Evolutionary conservation across 2,797 vertebrate species (phyloP).

Genomic region (Heterohyrax brucei): DNA sequence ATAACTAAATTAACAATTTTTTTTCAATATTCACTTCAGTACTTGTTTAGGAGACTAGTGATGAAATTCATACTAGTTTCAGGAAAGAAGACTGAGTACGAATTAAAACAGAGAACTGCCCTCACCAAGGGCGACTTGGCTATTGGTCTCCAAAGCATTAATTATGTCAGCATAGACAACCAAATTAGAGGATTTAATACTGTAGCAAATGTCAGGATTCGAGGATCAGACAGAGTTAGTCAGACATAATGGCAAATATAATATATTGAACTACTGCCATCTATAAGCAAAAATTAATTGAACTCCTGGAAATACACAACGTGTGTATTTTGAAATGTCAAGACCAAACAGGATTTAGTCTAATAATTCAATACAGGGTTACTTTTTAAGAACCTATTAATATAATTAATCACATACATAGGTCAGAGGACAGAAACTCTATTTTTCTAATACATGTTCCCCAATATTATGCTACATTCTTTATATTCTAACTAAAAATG

Average conservation of each 20-base stretch:
- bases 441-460: neutral
- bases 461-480: slow-evolving; percentile 37
- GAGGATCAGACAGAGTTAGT: neutral
- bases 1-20: neutral
- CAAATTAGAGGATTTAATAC: neutral
- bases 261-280: neutral
- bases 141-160: neutral
- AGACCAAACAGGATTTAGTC: neutral
- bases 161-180: neutral
- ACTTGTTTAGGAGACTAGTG: neutral
- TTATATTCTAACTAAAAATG: neutral
- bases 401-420: neutral
- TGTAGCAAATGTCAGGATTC: neutral
- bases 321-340: neutral
- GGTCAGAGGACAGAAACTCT: neutral
- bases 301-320: neutral
- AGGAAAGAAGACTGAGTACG: neutral
- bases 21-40: neutral
- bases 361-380: neutral
- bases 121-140: no score
- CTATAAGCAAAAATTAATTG: neutral
- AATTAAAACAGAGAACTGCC: neutral
- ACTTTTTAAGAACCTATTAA: slow-evolving; percentile 11
- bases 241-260: neutral
- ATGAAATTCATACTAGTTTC: neutral